Evolutionary conservation across 2,888 invertebrate genomes (phyloP), one percentile per base, ranked within the genome.

Genomic region (Nyleta sp.): DNA sequence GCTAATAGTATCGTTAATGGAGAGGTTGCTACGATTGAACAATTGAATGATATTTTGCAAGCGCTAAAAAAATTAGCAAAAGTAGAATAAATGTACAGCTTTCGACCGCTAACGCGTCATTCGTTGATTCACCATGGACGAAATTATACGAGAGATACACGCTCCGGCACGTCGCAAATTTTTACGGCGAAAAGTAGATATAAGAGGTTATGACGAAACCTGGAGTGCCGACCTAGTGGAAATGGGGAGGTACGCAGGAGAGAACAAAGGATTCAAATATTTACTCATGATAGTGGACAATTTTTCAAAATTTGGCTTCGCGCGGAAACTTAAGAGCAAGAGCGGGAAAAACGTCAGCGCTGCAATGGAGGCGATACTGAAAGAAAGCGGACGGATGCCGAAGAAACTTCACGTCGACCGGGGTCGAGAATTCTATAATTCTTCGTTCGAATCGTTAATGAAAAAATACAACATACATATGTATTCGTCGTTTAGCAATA

Each of bases 141-240:
- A 62, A 5, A 22, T 85, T 6, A 83, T 85, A 5, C 55, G 82
- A 60, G 90, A 91, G 77, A 70, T 91, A 6, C 89, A 91, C 83
- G 88, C 84, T 81, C 82, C 86, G 18, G 88, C 87, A 28, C 80
- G 90, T 55, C 83, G 78, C 75, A 90, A 91, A 83, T 89, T 89
- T 83, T 80, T 78, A 20, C 80, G 88, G 22, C 80, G 89, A 44
- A 60, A 78, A 55, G 87, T 88, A 22, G 83, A 88, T 15, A 82
- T 88, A 38, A 87, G 87, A 78, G 89, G 15, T 22, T 15, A 91
- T 2, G 86, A 90, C 82, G 42, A 60, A 24, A 60, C 67, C 0
- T 77, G 68, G 72, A 62, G 62, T 20, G 72, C 67, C 1, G 68
- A 78, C 52, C 52, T 78, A 2, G 68, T 73, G 10, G 67, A 73